Percentiles rank a stretch among this genome's conserved stretches.
Evolutionary conservation across 35 echinoderm and acorn worm genomes (phyloP).

Genomic region (Patiria miniata): DNA sequence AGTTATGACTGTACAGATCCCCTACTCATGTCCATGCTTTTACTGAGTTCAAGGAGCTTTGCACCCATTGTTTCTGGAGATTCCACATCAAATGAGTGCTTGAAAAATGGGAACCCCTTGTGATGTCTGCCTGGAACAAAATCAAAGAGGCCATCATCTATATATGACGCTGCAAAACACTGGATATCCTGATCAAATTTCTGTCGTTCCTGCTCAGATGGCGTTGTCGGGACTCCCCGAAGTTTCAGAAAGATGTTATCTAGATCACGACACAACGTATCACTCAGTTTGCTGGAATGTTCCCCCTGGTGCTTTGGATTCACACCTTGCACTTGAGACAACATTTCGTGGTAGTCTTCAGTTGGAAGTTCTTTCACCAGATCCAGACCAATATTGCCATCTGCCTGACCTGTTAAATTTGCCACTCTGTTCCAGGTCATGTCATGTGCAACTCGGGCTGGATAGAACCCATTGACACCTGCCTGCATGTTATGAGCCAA

Average conservation of each 20-base stretch:
- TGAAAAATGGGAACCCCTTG: background rate
- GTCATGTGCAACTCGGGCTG: background rate
- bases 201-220: background rate
- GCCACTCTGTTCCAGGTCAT: no score
- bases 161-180: background rate
- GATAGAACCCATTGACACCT: background rate
- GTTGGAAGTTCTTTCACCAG: no score
- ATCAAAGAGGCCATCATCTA: background rate
- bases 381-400: no score
- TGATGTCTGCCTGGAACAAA: background rate
- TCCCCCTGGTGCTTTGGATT: background rate
- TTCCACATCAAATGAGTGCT: background rate
- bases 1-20: no score
- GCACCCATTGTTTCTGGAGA: no score
- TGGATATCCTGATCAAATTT: background rate
- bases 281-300: conserved; percentile 11
- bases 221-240: background rate
- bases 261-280: conserved; percentile 1
- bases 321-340: background rate
- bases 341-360: conserved; percentile 25
- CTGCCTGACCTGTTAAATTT: no score
- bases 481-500: no score
- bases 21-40: no score
- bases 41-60: no score
- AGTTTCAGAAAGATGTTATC: conserved; percentile 4